These are phyloP conservation scores for Catostomus latipinnis DNA, from an alignment of 2,797 vertebrate genomes.

Conservation along the genomic window DNA sequence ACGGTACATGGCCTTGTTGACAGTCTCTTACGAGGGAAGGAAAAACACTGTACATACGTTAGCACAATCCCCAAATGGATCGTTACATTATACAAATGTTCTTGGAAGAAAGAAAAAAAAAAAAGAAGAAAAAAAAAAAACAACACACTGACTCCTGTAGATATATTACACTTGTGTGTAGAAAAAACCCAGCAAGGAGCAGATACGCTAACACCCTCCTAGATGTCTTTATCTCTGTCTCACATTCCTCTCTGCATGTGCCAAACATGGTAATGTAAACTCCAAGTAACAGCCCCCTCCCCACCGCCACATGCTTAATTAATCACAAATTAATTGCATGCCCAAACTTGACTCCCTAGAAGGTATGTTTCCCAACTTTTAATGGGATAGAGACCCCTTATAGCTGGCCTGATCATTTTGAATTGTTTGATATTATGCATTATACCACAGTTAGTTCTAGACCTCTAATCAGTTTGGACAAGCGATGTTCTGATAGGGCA, in stretches of 20 bases:
- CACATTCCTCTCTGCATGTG: constrained; percentile 30
- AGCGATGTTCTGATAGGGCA: too few relatives aligned
- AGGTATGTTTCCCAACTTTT: too few relatives aligned
- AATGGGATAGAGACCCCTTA: too few relatives aligned
- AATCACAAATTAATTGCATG: constrained; percentile 11
- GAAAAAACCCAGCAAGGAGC: not conserved
- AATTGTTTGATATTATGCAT: too few relatives aligned
- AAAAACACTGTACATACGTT: not conserved
- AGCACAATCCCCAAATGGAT: not conserved
- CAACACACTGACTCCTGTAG: too few relatives aligned
- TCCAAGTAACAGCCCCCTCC: not conserved
- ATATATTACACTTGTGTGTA: not conserved
- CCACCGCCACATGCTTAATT: not conserved
- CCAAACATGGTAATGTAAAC: constrained; percentile 2
- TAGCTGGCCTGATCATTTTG: too few relatives aligned
- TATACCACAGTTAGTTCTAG: too few relatives aligned
- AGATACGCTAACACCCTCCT: constrained; percentile 8
- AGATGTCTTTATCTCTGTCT: constrained; percentile 4
- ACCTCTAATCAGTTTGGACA: too few relatives aligned
- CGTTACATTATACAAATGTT: not conserved
- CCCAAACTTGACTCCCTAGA: not conserved
- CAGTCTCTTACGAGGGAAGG: not conserved
- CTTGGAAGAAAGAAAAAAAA: not conserved
- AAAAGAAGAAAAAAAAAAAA: too few relatives aligned
- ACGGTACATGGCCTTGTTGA: not conserved